Conservation (phyloP, 2,113 vertebrate species). For the Jaculus jaculus region DNA sequence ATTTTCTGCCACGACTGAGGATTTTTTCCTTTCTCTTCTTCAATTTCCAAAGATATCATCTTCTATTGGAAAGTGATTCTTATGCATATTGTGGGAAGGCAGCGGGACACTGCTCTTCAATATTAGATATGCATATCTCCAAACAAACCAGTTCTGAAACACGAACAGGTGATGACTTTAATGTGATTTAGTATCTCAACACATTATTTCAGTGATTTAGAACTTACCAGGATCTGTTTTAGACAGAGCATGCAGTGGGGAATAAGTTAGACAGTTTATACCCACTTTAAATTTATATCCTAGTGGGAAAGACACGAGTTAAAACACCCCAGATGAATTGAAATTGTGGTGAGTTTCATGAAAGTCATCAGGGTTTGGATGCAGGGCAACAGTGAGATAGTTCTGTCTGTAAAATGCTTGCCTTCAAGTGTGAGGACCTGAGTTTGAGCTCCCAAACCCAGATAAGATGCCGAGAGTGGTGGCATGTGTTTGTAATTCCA, state of each 20-base stretch:
- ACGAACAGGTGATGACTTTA: neutral
- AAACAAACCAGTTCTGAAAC: constrained; percentile 38
- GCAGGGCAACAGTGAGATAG: neutral
- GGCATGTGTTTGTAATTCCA: too few species aligned
- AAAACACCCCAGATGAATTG: neutral
- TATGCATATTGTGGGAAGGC: constrained; percentile 15
- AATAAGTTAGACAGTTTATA: neutral
- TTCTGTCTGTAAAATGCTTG: too few species aligned
- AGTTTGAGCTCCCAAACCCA: too few species aligned
- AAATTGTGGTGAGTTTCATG: neutral
- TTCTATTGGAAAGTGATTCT: constrained; percentile 41
- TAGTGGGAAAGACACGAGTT: neutral
- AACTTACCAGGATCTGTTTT: neutral
- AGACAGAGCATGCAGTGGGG: neutral
- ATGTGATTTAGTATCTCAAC: neutral
- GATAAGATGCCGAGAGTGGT: too few species aligned
- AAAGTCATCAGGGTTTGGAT: neutral
- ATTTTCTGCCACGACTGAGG: constrained; percentile 36
- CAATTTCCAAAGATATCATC: constrained; percentile 28
- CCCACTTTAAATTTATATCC: neutral
- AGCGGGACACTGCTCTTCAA: neutral
- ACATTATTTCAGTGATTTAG: neutral
- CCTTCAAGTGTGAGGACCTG: too few species aligned
- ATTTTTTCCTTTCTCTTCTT: neutral
- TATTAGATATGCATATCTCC: constrained; percentile 42